Percentiles rank a stretch among this genome's conserved stretches.
Evolutionary conservation across 2,888 invertebrate species (phyloP).

Genomic region (Octonoba sinensis): DNA sequence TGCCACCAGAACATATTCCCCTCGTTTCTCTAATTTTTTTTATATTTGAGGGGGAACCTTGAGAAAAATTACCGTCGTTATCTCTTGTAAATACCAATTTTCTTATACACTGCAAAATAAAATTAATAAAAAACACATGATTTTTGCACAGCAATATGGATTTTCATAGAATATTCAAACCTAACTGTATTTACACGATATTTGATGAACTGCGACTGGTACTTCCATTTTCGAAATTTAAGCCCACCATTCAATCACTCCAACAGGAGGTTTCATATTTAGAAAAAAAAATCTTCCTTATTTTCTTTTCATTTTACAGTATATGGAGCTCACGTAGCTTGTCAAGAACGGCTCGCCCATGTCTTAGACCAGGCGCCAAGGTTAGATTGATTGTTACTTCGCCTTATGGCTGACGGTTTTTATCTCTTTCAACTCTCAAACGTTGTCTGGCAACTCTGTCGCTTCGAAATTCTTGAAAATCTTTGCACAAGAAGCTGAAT

Average conservation of each 20-base stretch:
- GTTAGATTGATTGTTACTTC: constrained; percentile 37
- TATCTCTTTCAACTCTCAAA: not conserved
- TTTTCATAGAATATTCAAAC: no score
- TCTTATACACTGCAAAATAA: no score
- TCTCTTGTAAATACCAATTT: no score
- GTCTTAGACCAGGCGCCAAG: constrained; percentile 25
- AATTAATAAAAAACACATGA: no score
- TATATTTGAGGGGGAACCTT: no score
- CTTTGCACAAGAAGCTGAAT: constrained; percentile 2
- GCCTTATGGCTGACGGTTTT: not conserved
- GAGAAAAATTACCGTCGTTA: no score
- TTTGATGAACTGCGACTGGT: constrained; percentile 4
- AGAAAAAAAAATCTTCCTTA: constrained; percentile 11
- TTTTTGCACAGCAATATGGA: no score
- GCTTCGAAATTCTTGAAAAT: not conserved
- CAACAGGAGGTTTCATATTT: constrained; percentile 38
- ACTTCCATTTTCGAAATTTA: constrained; percentile 36
- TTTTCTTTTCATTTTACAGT: constrained; percentile 14
- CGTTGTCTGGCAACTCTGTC: constrained; percentile 6
- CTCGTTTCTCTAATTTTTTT: no score
- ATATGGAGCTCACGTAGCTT: constrained; percentile 35
- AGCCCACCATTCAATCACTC: constrained; percentile 47
- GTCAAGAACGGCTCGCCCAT: constrained; percentile 28
- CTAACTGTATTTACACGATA: no score
- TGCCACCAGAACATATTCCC: no score